Conservation (phyloP, 2,113 vertebrate genomes). For the Rhipidura dahli region DNA sequence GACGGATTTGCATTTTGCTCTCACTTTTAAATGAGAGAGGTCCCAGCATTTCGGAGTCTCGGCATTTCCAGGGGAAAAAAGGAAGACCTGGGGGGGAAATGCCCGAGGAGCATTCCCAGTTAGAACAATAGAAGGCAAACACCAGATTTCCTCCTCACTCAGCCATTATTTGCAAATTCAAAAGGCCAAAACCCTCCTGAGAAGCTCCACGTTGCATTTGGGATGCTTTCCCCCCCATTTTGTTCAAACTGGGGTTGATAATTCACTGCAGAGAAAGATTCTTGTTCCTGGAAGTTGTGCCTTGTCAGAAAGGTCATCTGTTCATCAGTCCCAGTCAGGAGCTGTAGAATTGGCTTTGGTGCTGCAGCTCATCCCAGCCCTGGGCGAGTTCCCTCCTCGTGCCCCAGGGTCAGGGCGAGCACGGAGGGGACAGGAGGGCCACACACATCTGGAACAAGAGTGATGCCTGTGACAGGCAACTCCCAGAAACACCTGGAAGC, state of each 20-base stretch:
- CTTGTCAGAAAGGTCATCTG: neutral
- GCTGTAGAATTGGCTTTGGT: neutral
- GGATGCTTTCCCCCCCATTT: neutral
- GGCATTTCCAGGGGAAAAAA: neutral
- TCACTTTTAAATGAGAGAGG: neutral
- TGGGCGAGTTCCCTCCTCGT: neutral
- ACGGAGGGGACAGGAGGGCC: neutral
- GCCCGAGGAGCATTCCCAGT: neutral
- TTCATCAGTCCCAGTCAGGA: neutral
- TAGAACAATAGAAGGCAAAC: neutral
- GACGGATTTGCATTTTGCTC: neutral
- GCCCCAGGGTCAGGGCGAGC: neutral
- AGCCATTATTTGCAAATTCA: neutral
- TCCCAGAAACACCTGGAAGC: neutral
- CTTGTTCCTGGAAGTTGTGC: neutral
- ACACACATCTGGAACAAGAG: neutral
- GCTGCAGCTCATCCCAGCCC: neutral
- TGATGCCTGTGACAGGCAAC: neutral
- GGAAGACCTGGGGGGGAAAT: neutral
- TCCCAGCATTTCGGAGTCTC: neutral
- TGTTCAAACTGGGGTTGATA: neutral
- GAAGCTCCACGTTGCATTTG: neutral
- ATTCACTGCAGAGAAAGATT: neutral
- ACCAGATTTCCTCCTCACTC: neutral
- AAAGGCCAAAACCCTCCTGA: neutral